Base-by-base conservation (phyloP, 2,888 invertebrate species). In the Cephus rjabovi region DNA sequence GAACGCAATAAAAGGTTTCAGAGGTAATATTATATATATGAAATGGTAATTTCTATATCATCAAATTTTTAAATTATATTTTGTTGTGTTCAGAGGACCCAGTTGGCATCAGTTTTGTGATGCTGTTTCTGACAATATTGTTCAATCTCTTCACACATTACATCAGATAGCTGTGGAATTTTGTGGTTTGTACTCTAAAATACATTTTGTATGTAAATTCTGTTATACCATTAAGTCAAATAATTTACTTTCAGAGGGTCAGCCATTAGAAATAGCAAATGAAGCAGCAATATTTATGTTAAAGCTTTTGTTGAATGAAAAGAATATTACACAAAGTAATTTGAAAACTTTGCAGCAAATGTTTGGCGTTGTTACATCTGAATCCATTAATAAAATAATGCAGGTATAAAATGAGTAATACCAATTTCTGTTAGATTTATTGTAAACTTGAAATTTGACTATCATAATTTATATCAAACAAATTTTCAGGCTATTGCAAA, bases 221-320 rank as follows among this genome's bases (percentile, higher is more conserved):
- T 77, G 34, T 33, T 12, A 73, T 35, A 77, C 75, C 69, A 69
- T 73, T 77, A 76, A 68, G 31, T 69, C 40, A 74, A 69, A 68
- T 77, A 1, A 74, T 75, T 69, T 76, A 76, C 80, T 83, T 83
- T 83, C 87, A 86, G 90, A 86, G 34, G 95, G 95, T 73, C 94
- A 94, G 82, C 85, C 93, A 68, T 91, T 93, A 81, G 93, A 94
- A 79, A 91, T 95, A 11, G 92, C 95, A 12, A 94, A 95, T 84
- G 95, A 95, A 89, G 93, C 95, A 1, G 90, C 94, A 0, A 91
- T 95, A 0, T 93, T 94, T 84, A 91, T 94, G 0, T 91, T 96
- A 3, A 92, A 93, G 83, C 91, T 95, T 87, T 94, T 96, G 85
- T 90, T 95, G 1, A 93, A 94, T 76, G 93, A 94, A 78, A 93